Evolutionary conservation across 2,113 vertebrate genomes (phyloP), one percentile per base, ranked within the genome.

Genomic region (Brevimyrus niger): DNA sequence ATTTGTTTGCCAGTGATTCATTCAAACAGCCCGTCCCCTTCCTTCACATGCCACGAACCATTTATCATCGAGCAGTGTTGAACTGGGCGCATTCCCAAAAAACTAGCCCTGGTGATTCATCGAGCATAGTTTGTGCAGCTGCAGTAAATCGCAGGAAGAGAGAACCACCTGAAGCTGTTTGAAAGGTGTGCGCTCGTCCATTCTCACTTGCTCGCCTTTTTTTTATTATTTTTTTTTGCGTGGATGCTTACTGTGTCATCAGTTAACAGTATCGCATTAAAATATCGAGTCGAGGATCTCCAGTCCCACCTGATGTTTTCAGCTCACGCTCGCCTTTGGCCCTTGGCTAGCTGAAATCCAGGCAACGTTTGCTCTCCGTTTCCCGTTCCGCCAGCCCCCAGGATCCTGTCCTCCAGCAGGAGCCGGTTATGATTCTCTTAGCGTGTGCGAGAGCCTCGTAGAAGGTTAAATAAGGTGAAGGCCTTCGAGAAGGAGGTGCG

Each of bases 1-100:
- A 47, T n/a, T 85, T 84, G 31, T 69, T 69, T 44, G 48, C 10
- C 31, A 82, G 47, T 88, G 88, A 88, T 88, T 88, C 58, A 73
- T 88, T 88, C 87, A 89, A 89, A 51, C 35, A 27, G 35, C 51
- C 51, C 27, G 80, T 84, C 35, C 84, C 50, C 23, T 86, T 61
- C 38, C 58, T 50, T 38, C 61, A 27, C 58, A 8, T 86, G n/a
- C 51, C 76, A 55, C 35, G n/a, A 58, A 73, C 89, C 55, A 73
- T 89, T 89, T 65, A 73, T 89, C 89, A 89, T 89, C 35, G 38
- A 50, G 86, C 50, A 38, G 38, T 89, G 89, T 69, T 86, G 89
- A 86, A 86, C 84, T 73, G 58, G 55, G 84, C 46, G 3, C 7
- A n/a, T 46, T 58, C 53, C 89, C 53, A 51, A 83, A 85, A 85